Base-by-base conservation (phyloP, 2,113 vertebrate species). In the Takifugu flavidus region DNA sequence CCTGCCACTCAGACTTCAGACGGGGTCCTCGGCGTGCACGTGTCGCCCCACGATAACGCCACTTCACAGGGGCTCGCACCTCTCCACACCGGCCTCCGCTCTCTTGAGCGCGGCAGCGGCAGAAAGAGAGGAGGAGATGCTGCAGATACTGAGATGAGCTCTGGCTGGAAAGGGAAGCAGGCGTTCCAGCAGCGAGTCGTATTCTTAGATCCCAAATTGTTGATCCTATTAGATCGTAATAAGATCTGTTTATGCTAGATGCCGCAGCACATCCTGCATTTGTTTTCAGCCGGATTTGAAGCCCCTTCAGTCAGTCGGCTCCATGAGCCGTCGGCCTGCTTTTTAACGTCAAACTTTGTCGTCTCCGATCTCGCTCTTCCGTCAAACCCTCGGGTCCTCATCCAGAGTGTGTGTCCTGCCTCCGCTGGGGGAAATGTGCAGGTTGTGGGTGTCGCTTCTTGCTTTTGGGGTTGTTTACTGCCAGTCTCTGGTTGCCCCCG, bases 391-490 rank as follows among this genome's bases (percentile, higher is more conserved):
- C 20, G 20, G 20, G 20, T 20, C 20, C 20, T 20, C 20, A 20
- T 20, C 20, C 20, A 20, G 20, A 44, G 62, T 75, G 58, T 72
- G 68, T 68, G 43, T 75, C 42, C n/a, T 0, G 5, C 57, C 74
- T 86, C 70, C 76, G 71, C 74, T 66, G 70, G 26, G 52, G 80
- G 70, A 74, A 72, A 64, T 59, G 69, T 72, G 53, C 60, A 65
- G 45, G 27, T 60, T 64, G 50, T 45, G 50, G 27, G 25, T 52
- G 25, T 77, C 57, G 65, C 47, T 77, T 57, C 14, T 11, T 56
- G 74, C 57, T 91, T 39, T 89, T 90, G 86, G 88, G 89, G 85
- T 91, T 88, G 89, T 91, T 90, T 88, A 92, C 88, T 87, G 83
- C 0, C 6, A 85, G 82, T 0, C 26, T 74, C 83, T 82, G 85